Evolutionary conservation across 2,113 vertebrate species (phyloP), one percentile per base, ranked within the genome.

Genomic region (Thalassarche chlororhynchos): DNA sequence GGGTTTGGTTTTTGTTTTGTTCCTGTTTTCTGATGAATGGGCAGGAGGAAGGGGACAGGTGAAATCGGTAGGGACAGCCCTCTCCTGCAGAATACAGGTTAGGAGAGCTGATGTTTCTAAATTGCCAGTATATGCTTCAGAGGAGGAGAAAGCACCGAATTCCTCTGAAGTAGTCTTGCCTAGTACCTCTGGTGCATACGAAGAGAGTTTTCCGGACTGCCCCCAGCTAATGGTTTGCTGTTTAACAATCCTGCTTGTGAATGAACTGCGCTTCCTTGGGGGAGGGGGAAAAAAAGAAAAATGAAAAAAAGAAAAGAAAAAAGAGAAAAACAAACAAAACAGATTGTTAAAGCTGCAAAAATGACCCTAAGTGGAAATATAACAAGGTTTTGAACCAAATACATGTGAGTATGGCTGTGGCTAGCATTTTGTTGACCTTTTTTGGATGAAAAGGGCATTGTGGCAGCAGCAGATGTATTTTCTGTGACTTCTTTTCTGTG

Each of bases 401-500:
- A 42, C 83, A 23, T 95, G 84, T 84, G 84, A 92, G 82, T 94
- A 70, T 93, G 96, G 95, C 92, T 93, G 84, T 81, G 92, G 64
- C 14, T 18, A 49, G 94, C 62, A 9, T 84, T 66, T 31, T 44
- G 80, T 68, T 87, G 72, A 72, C 46, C 24, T 87, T 51, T 36
- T 55, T 46, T 13, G 75, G 89, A 64, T 74, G 75, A 49, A 70
- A 58, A 96, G 95, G 95, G 79, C 9, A 32, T 96, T 96, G 98
- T 96, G 96, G 96, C 97, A 97, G 97, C 98, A 98, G 97, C 93
- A 97, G 97, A 95, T 97, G 97, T 96, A 95, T 97, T 96, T 97
- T 96, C 97, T 97, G 98, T 97, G 94, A 95, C 94, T 97, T 95
- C 96, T 97, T 97, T 97, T 96, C 96, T 98, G 91, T 96, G 81